phyloP scores from a whole-genome alignment of 1,140 invertebrate species.

The Trichoplusia ni region DNA sequence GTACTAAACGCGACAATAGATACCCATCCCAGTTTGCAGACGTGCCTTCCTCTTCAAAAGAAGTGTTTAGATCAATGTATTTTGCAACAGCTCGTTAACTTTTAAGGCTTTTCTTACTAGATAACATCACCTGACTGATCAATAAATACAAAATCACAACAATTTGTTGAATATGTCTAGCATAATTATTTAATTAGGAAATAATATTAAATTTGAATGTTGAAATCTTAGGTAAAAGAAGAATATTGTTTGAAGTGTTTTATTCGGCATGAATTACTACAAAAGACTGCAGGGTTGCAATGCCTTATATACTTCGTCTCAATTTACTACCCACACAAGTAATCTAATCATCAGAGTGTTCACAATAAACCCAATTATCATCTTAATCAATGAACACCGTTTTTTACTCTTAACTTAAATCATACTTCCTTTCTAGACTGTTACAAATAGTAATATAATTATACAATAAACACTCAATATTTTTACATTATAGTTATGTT shows the following conservation, averaged over 20 bases:
- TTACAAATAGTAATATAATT: constrained; percentile 12
- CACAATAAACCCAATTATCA: constrained; percentile 23
- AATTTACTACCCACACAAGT: constrained; percentile 9
- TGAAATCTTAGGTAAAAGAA: neutral
- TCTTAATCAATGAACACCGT: constrained; percentile 5
- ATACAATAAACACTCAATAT: constrained; percentile 30
- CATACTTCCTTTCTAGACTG: constrained; percentile 8
- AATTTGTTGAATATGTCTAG: constrained; percentile 25
- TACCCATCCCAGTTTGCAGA: neutral
- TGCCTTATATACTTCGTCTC: constrained; percentile 40
- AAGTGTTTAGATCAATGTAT: neutral
- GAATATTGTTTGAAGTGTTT: constrained; percentile 22
- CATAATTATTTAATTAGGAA: constrained; percentile 34
- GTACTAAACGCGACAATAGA: neutral
- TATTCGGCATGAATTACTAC: constrained; percentile 21
- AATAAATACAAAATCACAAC: constrained; percentile 9
- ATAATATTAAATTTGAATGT: constrained; percentile 1
- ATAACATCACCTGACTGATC: constrained; percentile 5
- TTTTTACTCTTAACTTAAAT: constrained; percentile 7
- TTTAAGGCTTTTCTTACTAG: neutral
- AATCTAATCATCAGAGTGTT: constrained; percentile 25
- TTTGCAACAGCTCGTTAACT: neutral
- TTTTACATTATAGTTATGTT: constrained; percentile 28
- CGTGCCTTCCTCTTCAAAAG: constrained; percentile 22
- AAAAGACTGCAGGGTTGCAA: constrained; percentile 41